Evolutionary conservation across 2,797 vertebrate species (phyloP), one percentile per base, ranked within the genome.

Genomic region (Phalloptychus januarius): DNA sequence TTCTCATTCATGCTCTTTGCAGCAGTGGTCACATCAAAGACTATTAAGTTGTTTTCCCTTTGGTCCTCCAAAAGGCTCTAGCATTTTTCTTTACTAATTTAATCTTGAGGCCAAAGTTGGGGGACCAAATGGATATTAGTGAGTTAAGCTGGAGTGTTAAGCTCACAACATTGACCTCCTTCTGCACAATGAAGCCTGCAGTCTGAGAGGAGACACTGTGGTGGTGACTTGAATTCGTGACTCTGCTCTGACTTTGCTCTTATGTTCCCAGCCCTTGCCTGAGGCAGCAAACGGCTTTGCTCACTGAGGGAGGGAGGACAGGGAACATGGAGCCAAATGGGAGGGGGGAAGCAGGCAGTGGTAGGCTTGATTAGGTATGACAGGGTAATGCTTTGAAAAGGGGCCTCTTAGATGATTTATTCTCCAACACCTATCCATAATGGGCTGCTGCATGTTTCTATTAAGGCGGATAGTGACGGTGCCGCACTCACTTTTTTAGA

Each of bases 231-330:
- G 42, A 84, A 86, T 91, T 87, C 40, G 74, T 46, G 38, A 86
- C 88, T 91, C 78, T 80, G 86, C 90, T 91, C 85, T 95, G 93
- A 95, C 94, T 94, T 94, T 94, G 94, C 90, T 93, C 89, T 90
- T 86, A 79, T 89, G 88, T 95, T 94, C 85, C 85, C 92, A 95
- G 94, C 93, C 94, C 91, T 95, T 94, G 94, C 94, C 93, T 93
- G 86, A 92, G 95, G 93, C 94, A 15, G 87, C 82, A 82, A 94
- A 92, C 67, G 90, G 94, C 93, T 94, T 94, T 94, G 92, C 93
- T 92, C 88, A 83, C 87, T 77, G 72, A 88, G 86, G 89, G 87
- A 91, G 81, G 82, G 81, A 86, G 83, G 82, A 74, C 80, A 78
- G 79, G 70, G 87, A 81, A 75, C 72, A 73, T n/a, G 31, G 61